Conservation (phyloP, 2,797 vertebrate genomes). For the Hyperoplus immaculatus region DNA sequence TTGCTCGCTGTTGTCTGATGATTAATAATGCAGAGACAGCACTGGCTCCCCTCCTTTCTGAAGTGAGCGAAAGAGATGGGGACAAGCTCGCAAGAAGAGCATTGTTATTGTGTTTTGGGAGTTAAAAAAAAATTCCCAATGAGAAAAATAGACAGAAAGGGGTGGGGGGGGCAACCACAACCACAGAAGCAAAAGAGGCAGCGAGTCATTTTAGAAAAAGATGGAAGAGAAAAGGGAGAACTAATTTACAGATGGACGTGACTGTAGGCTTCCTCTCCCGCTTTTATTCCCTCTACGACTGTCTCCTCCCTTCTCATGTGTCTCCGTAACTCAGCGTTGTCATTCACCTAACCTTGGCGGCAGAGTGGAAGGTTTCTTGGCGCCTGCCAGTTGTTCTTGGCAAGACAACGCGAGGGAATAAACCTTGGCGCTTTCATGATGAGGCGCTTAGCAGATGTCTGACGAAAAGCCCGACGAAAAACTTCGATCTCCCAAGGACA, state of each 20-base stretch:
- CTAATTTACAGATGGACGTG: conserved; percentile 29
- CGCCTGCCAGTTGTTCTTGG: conserved; percentile 80
- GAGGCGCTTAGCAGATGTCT: conserved; percentile 81
- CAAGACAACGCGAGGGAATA: conserved; percentile 70
- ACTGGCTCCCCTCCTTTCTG: conserved; percentile 68
- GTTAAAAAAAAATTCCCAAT: background rate
- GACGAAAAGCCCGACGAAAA: conserved; percentile 73
- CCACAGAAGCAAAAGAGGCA: background rate
- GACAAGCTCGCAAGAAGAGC: conserved; percentile 7
- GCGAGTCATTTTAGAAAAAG: conserved; percentile 16
- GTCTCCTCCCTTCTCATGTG: conserved; percentile 51
- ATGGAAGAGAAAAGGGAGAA: conserved; percentile 6
- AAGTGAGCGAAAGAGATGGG: conserved; percentile 47
- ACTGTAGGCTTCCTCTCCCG: conserved; percentile 28
- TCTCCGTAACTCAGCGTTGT: conserved; percentile 74
- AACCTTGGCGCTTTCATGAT: conserved; percentile 77
- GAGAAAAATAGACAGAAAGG: conserved; percentile 14
- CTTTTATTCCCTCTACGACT: conserved; percentile 39
- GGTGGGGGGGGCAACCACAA: background rate
- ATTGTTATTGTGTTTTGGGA: conserved; percentile 30
- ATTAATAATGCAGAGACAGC: conserved; percentile 79
- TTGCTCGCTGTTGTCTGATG: conserved; percentile 69
- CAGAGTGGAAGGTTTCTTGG: conserved; percentile 79
- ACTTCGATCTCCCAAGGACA: conserved; percentile 77
- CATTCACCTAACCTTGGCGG: conserved; percentile 82